Evolutionary conservation across 2,113 vertebrate species (phyloP).

Genomic region (Callipepla californica): DNA sequence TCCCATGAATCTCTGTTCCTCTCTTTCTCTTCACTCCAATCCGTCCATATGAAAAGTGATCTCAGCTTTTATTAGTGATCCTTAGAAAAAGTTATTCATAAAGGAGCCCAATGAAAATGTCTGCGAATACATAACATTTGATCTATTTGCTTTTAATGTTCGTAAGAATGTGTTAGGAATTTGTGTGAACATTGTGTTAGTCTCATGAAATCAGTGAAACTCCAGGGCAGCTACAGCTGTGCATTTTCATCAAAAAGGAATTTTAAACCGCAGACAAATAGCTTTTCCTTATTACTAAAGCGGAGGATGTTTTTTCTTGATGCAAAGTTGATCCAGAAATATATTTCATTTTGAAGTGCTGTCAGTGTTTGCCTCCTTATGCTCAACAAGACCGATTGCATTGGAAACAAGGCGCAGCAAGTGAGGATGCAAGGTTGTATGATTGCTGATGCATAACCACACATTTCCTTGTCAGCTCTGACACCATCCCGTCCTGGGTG

Average conservation of each 20-base stretch:
- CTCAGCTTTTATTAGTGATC: background rate
- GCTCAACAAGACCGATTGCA: constrained; percentile 24
- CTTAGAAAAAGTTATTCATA: background rate
- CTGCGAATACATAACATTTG: background rate
- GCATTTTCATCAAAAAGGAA: background rate
- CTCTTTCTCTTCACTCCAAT: background rate
- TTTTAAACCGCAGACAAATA: background rate
- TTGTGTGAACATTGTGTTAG: background rate
- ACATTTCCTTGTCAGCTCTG: constrained; percentile 43
- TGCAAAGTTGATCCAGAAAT: background rate
- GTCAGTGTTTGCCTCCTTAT: constrained; percentile 10
- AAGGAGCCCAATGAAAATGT: background rate
- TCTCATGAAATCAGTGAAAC: background rate
- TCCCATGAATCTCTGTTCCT: background rate
- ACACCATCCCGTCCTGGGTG: background rate
- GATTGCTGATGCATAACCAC: constrained; percentile 15
- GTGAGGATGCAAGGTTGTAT: background rate
- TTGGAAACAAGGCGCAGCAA: background rate
- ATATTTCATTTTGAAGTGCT: constrained; percentile 28
- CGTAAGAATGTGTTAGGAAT: background rate
- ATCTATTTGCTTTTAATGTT: background rate
- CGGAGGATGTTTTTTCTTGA: background rate
- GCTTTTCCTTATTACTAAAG: background rate
- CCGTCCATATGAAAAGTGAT: background rate
- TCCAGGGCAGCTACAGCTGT: background rate